Evolutionary conservation across 2,113 vertebrate species (phyloP).

Genomic region (Otolemur garnettii): DNA sequence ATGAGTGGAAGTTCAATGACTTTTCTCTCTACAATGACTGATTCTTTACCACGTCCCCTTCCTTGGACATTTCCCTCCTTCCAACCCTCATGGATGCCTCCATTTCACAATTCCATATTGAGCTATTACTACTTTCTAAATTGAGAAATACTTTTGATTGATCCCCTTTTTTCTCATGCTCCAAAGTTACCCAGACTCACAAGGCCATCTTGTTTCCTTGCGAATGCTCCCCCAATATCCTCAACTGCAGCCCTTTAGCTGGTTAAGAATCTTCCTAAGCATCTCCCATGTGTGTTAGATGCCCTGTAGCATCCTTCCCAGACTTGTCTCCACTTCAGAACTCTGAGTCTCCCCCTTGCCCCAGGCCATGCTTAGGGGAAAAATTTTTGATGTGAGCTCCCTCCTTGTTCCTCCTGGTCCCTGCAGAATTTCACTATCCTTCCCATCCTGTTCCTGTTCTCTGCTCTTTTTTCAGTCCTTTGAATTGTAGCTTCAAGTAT

Average conservation of each 20-base stretch:
- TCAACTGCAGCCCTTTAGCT: not conserved
- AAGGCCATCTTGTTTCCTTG: not conserved
- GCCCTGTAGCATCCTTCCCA: not conserved
- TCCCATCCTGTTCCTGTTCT: not conserved
- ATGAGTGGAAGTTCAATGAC: not conserved
- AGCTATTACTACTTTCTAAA: not conserved
- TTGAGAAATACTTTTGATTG: not conserved
- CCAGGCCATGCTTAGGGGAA: accelerated
- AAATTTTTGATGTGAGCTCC: not conserved
- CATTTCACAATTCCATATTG: not conserved
- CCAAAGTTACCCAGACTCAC: not conserved
- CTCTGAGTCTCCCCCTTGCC: not conserved
- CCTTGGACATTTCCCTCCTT: not conserved
- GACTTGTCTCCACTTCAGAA: not conserved
- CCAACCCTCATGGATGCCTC: not conserved
- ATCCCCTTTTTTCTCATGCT: not conserved
- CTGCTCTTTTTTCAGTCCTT: not conserved
- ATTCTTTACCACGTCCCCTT: not conserved
- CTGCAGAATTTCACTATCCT: not conserved
- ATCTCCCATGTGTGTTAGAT: not conserved
- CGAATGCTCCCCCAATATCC: not conserved
- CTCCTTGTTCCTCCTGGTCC: accelerated
- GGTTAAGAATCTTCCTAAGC: not conserved
- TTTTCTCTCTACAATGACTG: not conserved
- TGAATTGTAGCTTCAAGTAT: not conserved